Conservation (phyloP, 2,888 invertebrate species). For the Melanostoma scalare region DNA sequence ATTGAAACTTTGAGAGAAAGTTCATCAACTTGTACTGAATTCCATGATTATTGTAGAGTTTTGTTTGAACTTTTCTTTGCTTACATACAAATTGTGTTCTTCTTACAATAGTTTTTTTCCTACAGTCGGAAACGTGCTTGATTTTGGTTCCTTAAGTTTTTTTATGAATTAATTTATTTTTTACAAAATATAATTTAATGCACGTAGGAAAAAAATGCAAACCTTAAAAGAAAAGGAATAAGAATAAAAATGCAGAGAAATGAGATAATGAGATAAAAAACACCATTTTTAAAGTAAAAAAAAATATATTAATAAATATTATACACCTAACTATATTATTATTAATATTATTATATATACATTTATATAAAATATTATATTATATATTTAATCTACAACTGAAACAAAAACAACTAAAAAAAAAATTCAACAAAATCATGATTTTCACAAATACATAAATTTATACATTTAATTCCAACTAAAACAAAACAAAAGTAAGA, state of each 20-base stretch:
- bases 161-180: conserved; percentile 24
- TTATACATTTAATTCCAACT: conserved; percentile 72
- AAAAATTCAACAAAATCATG: conserved; percentile 49
- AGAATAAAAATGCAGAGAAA: conserved; percentile 52
- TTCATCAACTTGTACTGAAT: conserved; percentile 64
- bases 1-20: conserved; percentile 1
- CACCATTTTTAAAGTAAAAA: conserved; percentile 66
- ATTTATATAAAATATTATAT: conserved; percentile 72
- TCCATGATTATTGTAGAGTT: conserved; percentile 64
- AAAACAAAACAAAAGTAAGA: conserved; percentile 42
- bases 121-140: conserved; percentile 58
- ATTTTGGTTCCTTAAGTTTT: conserved; percentile 16
- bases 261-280: conserved; percentile 69
- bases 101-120: conserved; percentile 43
- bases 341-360: conserved; percentile 72
- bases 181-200: conserved; percentile 37
- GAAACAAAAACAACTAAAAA: conserved; percentile 44
- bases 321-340: conserved; percentile 72
- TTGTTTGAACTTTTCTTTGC: conserved; percentile 26
- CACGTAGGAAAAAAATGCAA: conserved; percentile 64
- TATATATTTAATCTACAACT: conserved; percentile 72
- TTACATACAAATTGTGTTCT: conserved; percentile 18
- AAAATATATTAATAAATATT: conserved; percentile 58
- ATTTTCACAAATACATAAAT: conserved; percentile 69
- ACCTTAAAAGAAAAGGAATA: conserved; percentile 19